These are phyloP conservation scores for Cyclophora punctaria DNA, from an alignment of 2,888 invertebrate species.

Conservation along the genomic window DNA sequence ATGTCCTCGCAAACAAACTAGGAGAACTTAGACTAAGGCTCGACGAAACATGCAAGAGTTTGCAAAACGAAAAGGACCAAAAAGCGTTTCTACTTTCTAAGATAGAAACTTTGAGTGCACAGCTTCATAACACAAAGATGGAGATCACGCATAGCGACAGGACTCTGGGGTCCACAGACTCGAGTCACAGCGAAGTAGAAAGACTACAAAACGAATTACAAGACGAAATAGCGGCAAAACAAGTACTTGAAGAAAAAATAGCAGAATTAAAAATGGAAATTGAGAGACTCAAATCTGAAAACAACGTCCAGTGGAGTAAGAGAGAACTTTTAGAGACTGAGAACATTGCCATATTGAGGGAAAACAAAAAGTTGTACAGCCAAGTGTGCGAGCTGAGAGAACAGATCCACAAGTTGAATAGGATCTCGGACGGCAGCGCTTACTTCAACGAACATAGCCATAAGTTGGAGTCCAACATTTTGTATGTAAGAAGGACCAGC, in stretches of 20 bases:
- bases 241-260: constrained; percentile 61
- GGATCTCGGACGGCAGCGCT: constrained; percentile 61
- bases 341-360: constrained; percentile 88
- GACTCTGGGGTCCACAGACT: constrained; percentile 62
- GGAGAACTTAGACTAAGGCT: constrained; percentile 51
- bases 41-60: constrained; percentile 55
- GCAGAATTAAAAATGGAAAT: constrained; percentile 76
- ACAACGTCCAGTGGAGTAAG: constrained; percentile 95
- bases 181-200: constrained; percentile 65
- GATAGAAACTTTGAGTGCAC: constrained; percentile 54
- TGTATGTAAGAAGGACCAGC: constrained; percentile 58
- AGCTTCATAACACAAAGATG: constrained; percentile 55
- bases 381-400: constrained; percentile 66
- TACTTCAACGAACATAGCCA: constrained; percentile 36
- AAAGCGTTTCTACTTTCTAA: constrained; percentile 56
- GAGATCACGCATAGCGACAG: constrained; percentile 55
- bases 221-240: constrained; percentile 65
- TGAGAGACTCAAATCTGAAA: constrained; percentile 92
- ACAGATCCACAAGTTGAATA: constrained; percentile 63
- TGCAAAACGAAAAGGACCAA: constrained; percentile 62
- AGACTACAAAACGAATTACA: constrained; percentile 63
- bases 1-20: constrained; percentile 56
- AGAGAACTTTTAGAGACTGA: constrained; percentile 93
- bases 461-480: constrained; percentile 53
- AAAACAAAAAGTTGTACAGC: constrained; percentile 86